Evolutionary conservation across 2,888 invertebrate genomes (phyloP), one percentile per base, ranked within the genome.

Genomic region (Tiliacea citrago): DNA sequence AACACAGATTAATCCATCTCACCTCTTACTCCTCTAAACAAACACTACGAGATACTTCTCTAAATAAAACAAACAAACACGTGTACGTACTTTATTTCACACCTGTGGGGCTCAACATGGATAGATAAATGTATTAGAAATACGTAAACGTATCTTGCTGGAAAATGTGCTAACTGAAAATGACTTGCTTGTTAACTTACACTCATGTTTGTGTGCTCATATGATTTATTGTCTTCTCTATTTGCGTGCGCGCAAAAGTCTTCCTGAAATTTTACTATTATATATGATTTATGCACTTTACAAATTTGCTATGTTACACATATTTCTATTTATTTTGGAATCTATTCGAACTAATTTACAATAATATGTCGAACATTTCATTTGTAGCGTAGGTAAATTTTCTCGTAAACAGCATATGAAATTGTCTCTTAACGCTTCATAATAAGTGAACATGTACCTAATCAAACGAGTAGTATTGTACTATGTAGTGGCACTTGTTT

Each of bases 401-500:
- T 70, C 58, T 79, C 16, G 47, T 78, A 71, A 71, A 74, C 71
- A 81, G n/a, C 39, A 12, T 35, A 71, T 73, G 68, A 51, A 77
- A 75, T 68, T 75, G 63, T 70, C 39, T 75, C 67, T 63, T 71
- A 84, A 65, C 76, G 68, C 35, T 47, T 75, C 60, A 39, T 58
- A 76, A 61, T 75, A 80, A 71, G 77, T 80, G 79, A 68, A 77
- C 83, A 72, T 71, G 60, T 83, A 81, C 77, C 69, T 88, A 82
- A 83, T 84, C 82, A 81, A 69, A 68, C 74, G 77, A 84, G 62
- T 73, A 73, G 75, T 66, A 75, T 75, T 83, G 76, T 63, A 77
- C 77, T 84, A 77, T 80, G 75, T 79, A 68, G 71, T 86, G 73
- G 71, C 83, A 89, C 88, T 91, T 91, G 90, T 91, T 90, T 91